These are phyloP conservation scores for Palloptera scutellata DNA, from an alignment of 2,888 invertebrate species.

Conservation along the genomic window DNA sequence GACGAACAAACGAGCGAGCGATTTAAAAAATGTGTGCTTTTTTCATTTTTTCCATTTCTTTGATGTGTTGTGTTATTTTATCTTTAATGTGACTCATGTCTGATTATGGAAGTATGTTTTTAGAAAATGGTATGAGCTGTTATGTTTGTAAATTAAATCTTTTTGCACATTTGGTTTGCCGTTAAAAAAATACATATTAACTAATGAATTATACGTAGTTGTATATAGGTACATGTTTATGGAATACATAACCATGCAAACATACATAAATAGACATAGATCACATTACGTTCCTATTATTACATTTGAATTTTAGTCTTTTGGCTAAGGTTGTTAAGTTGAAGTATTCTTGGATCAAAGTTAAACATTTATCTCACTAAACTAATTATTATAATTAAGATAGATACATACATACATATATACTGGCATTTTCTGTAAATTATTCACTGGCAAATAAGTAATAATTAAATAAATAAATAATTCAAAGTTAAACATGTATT, in stretches of 20 bases:
- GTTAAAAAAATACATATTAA: neutral
- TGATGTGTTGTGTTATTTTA: slow-evolving; percentile 16
- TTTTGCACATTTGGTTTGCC: slow-evolving; percentile 1
- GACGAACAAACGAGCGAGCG: neutral
- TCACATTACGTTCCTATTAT: too few species aligned
- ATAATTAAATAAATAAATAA: too few species aligned
- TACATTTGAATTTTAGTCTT: too few species aligned
- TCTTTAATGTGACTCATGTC: slow-evolving; percentile 34
- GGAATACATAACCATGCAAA: neutral
- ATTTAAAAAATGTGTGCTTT: neutral
- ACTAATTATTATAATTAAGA: too few species aligned
- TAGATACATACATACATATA: too few species aligned
- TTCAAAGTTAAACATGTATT: too few species aligned
- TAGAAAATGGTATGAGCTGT: slow-evolving; percentile 25
- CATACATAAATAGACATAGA: too few species aligned
- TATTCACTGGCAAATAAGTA: too few species aligned
- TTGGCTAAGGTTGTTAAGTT: too few species aligned
- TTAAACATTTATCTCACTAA: too few species aligned
- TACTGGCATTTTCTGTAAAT: too few species aligned
- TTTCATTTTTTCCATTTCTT: slow-evolving; percentile 21
- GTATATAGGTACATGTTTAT: neutral
- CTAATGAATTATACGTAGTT: neutral
- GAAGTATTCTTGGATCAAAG: too few species aligned
- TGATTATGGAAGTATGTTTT: slow-evolving; percentile 35
- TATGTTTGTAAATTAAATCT: slow-evolving; percentile 1